Conservation (phyloP, 2,113 vertebrate genomes). For the Redunca redunca region DNA sequence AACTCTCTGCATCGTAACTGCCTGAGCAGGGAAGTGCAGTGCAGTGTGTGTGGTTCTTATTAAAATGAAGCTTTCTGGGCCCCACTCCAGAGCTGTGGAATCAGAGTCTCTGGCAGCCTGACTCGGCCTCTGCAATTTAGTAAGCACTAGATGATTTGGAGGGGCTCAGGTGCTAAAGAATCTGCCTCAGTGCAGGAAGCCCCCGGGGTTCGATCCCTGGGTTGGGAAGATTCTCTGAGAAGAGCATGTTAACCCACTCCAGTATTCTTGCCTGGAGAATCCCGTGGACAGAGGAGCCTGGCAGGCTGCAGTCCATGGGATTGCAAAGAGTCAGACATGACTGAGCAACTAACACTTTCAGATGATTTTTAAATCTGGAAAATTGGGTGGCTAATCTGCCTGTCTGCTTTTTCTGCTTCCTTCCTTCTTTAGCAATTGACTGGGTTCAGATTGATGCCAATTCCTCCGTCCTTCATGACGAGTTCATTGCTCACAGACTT, state of each 20-base stretch:
- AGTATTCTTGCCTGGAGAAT: neutral
- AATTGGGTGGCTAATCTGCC: neutral
- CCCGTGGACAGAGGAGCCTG: neutral
- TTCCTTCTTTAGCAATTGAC: conserved; percentile 88
- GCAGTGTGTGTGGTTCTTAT: neutral
- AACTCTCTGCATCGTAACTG: neutral
- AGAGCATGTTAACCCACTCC: neutral
- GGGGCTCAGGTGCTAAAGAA: neutral
- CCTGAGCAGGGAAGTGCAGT: neutral
- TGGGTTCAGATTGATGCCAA: conserved; percentile 99
- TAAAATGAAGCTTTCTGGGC: neutral
- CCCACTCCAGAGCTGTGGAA: neutral
- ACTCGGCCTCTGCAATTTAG: neutral
- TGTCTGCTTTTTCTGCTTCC: neutral
- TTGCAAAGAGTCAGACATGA: neutral
- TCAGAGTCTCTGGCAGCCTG: neutral
- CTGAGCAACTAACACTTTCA: neutral
- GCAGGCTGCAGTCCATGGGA: neutral
- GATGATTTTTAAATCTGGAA: neutral
- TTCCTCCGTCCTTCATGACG: conserved; percentile 97
- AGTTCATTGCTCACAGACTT: conserved; percentile 97
- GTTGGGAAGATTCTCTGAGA: neutral
- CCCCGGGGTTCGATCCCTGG: neutral
- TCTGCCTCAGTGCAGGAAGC: neutral
- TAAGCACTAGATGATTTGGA: neutral